Percentiles rank a stretch among this genome's conserved stretches.
These are phyloP conservation scores for Ochotona curzoniae DNA, from an alignment of 2,113 vertebrate genomes.

Conservation along the genomic window DNA sequence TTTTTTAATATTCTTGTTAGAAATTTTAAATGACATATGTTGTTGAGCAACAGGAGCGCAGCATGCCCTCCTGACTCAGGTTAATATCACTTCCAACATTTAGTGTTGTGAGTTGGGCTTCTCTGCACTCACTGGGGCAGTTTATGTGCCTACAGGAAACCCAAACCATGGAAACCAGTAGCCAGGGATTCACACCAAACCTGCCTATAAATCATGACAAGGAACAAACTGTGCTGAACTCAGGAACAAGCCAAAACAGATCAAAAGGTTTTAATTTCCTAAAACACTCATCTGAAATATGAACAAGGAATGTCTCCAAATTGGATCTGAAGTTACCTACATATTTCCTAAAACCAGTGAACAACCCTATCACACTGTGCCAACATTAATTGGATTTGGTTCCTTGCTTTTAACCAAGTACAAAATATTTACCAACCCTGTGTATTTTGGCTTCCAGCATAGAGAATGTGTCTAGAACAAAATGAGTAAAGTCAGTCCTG, in stretches of 20 bases:
- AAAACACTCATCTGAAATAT: conserved; percentile 50
- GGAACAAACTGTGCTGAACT: conserved; percentile 64
- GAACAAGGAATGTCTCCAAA: conserved; percentile 21
- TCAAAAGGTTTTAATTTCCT: conserved; percentile 57
- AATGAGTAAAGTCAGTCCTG: conserved; percentile 67
- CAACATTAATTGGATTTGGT: conserved; percentile 58
- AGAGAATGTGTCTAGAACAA: conserved; percentile 61
- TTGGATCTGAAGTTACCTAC: conserved; percentile 43
- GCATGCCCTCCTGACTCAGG: background rate
- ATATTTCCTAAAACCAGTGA: conserved; percentile 64
- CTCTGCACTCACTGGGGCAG: background rate
- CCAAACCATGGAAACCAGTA: background rate
- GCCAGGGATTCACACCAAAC: conserved; percentile 30
- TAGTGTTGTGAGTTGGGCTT: background rate
- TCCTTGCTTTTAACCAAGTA: conserved; percentile 66
- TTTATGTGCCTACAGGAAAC: background rate
- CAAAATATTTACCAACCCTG: conserved; percentile 74
- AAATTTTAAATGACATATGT: conserved; percentile 1
- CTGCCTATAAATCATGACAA: conserved; percentile 3
- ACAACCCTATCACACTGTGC: background rate
- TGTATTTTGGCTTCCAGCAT: conserved; percentile 71
- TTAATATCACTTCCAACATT: background rate
- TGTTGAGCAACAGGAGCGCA: background rate
- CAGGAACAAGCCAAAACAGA: conserved; percentile 46
- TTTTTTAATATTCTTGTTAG: conserved; percentile 25